Percentiles rank a stretch among this genome's conserved stretches.
Evolutionary conservation across 2,888 invertebrate species (phyloP).

Genomic region (Cancer borealis): DNA sequence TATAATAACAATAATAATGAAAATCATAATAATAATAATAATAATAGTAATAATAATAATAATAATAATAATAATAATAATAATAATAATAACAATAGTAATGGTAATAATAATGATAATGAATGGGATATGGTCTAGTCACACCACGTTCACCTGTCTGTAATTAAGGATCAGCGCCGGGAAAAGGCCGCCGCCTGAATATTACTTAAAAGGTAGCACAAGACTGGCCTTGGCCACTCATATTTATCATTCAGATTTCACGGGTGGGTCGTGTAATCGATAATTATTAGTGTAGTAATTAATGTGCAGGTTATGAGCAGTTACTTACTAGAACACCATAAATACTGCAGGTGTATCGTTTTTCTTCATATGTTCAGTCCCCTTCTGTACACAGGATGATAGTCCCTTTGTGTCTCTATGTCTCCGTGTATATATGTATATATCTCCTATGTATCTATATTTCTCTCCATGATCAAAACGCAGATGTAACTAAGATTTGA

Average conservation of each 20-base stretch:
- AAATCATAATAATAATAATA: too few species aligned
- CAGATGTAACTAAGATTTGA: not conserved
- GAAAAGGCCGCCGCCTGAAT: not conserved
- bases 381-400: too few species aligned
- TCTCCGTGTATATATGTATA: too few species aligned
- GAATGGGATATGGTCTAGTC: not conserved
- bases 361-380: too few species aligned
- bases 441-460: too few species aligned
- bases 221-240: not conserved
- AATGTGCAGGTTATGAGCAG: not conserved
- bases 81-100: too few species aligned
- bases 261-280: slow-evolving; percentile 7
- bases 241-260: slow-evolving; percentile 22
- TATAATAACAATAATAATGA: not conserved
- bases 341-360: not conserved
- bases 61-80: too few species aligned
- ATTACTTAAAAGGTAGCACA: not conserved
- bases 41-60: too few species aligned
- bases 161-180: not conserved
- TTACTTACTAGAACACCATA: not conserved
- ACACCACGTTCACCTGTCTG: not conserved
- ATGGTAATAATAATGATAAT: too few species aligned
- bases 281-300: slow-evolving; percentile 13
- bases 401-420: too few species aligned
- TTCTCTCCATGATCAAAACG: not conserved